Evolutionary conservation across 2,113 vertebrate genomes (phyloP).

Genomic region (Aplodontia rufa): DNA sequence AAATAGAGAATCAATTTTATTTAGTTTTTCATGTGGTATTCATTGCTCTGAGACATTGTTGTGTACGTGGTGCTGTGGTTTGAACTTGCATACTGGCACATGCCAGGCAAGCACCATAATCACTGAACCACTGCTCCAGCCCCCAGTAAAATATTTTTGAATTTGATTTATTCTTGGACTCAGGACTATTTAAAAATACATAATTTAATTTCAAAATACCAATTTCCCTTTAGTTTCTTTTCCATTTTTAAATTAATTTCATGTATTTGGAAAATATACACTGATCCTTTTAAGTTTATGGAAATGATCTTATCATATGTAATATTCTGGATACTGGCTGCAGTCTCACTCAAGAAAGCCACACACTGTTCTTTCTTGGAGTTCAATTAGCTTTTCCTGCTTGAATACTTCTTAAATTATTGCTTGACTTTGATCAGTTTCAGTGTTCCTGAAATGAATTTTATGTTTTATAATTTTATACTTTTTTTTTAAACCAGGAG

Average conservation of each 20-base stretch:
- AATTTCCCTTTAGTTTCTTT: constrained; percentile 2
- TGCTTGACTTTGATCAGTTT: background rate
- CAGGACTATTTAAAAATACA: background rate
- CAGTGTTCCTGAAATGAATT: background rate
- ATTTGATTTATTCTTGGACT: background rate
- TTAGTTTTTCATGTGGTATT: too few species aligned
- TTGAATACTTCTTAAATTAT: background rate
- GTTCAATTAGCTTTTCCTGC: background rate
- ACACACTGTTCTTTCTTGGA: background rate
- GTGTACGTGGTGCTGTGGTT: too few species aligned
- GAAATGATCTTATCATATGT: background rate
- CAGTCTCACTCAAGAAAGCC: background rate
- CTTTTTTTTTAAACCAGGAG: background rate
- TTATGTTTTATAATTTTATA: background rate
- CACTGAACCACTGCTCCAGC: too few species aligned
- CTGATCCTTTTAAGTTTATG: background rate
- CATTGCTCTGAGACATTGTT: too few species aligned
- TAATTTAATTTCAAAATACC: background rate
- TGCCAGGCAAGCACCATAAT: too few species aligned
- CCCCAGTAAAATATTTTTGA: background rate
- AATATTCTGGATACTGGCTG: background rate
- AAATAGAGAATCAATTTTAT: too few species aligned
- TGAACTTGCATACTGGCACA: too few species aligned
- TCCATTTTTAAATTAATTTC: background rate
- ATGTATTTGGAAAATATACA: background rate